Percentiles rank a stretch among this genome's conserved stretches.
These are phyloP conservation scores for Papilio machaon DNA, from an alignment of 1,140 invertebrate species.

Conservation along the genomic window DNA sequence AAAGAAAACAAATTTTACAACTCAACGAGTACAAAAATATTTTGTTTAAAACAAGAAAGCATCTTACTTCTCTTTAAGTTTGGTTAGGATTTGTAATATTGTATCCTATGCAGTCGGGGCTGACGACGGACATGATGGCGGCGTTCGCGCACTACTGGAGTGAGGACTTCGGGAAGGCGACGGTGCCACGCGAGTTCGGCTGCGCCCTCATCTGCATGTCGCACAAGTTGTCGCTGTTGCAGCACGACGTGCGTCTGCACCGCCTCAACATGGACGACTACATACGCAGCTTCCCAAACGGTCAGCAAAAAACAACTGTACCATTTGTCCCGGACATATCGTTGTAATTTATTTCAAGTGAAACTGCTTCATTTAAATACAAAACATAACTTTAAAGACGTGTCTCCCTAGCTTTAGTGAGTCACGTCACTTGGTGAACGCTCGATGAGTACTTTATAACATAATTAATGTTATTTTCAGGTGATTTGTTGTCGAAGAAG, in stretches of 20 bases:
- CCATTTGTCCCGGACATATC: neutral
- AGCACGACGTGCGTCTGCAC: conserved; percentile 53
- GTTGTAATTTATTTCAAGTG: too few species aligned
- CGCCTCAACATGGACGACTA: neutral
- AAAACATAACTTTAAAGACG: neutral
- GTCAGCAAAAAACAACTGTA: conserved; percentile 39
- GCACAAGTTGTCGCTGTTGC: conserved; percentile 70
- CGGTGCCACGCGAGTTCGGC: conserved; percentile 73
- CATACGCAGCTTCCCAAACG: conserved; percentile 43
- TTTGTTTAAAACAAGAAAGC: too few species aligned
- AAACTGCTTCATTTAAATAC: too few species aligned
- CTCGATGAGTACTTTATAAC: neutral
- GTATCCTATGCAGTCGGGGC: conserved; percentile 58
- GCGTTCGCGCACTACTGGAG: conserved; percentile 76
- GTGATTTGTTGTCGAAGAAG: conserved; percentile 62
- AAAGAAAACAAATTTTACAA: neutral
- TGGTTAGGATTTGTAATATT: neutral
- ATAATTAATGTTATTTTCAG: conserved; percentile 42
- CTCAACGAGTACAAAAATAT: too few species aligned
- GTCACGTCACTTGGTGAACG: neutral
- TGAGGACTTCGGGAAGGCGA: conserved; percentile 72
- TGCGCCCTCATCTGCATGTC: conserved; percentile 78
- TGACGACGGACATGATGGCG: conserved; percentile 65
- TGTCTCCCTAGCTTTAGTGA: neutral
- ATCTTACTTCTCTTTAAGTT: too few species aligned